These are phyloP conservation scores for Embiotoca jacksoni DNA, from an alignment of 2,113 vertebrate species.

Conservation along the genomic window DNA sequence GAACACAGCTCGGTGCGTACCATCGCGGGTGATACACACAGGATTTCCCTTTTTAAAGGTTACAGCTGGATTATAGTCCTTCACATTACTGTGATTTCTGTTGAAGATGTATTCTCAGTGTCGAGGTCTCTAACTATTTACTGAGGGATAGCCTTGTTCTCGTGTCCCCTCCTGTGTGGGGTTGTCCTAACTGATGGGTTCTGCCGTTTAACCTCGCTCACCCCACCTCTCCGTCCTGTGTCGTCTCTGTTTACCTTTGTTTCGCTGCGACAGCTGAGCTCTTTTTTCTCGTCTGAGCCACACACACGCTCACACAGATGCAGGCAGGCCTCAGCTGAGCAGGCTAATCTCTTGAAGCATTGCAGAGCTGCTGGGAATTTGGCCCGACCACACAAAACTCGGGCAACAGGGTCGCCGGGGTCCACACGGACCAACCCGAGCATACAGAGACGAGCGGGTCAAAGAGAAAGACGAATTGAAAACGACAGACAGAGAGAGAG, in stretches of 20 bases:
- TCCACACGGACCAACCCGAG: slow-evolving; percentile 18
- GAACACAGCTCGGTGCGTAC: background rate
- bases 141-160: slow-evolving; percentile 1
- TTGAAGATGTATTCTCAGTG: background rate
- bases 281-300: slow-evolving; percentile 53
- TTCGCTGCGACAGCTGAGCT: slow-evolving; percentile 63
- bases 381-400: slow-evolving; percentile 63
- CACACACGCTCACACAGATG: slow-evolving; percentile 34
- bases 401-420: slow-evolving; percentile 51
- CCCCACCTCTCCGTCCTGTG: slow-evolving; percentile 27
- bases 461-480: slow-evolving; percentile 43
- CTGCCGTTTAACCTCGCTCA: background rate
- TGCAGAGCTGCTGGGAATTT: slow-evolving; percentile 75
- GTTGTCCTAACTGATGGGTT: background rate
- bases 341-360: slow-evolving; percentile 75
- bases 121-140: background rate
- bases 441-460: slow-evolving; percentile 44
- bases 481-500: slow-evolving; percentile 16
- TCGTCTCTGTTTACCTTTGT: slow-evolving; percentile 11
- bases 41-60: background rate
- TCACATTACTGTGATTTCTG: background rate
- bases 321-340: slow-evolving; percentile 71
- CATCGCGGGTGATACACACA: background rate
- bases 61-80: background rate
- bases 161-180: background rate